Conservation (phyloP, 2,113 vertebrate species). For the Dicentrarchus labrax region DNA sequence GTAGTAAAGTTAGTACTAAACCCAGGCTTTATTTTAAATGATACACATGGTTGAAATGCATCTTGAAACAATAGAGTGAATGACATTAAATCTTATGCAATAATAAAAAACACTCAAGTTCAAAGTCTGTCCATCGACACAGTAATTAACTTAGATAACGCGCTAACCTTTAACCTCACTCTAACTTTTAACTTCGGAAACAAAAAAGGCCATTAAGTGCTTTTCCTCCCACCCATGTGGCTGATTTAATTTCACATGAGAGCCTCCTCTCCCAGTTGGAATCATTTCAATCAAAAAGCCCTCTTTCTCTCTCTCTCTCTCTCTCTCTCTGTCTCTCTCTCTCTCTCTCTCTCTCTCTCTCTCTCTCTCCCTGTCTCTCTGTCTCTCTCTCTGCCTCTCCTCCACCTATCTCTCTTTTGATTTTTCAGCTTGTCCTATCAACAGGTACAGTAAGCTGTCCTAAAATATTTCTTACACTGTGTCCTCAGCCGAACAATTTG, state of each 20-base stretch:
- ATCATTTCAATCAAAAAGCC: conserved; percentile 53
- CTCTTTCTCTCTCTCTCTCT: neutral
- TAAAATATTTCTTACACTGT: conserved; percentile 8
- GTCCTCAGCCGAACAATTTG: conserved; percentile 22
- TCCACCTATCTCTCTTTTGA: neutral
- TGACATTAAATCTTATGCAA: conserved; percentile 28
- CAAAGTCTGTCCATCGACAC: conserved; percentile 41
- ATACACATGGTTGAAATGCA: neutral
- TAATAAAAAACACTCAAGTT: conserved; percentile 37
- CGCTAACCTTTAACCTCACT: conserved; percentile 44
- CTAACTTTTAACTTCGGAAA: conserved; percentile 42
- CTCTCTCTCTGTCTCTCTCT: too few species aligned
- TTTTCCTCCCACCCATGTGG: conserved; percentile 53
- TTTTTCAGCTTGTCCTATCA: conserved; percentile 7
- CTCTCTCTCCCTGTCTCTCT: neutral
- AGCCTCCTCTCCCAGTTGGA: conserved; percentile 41
- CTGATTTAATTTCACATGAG: conserved; percentile 64
- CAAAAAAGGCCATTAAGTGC: conserved; percentile 65
- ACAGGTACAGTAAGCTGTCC: conserved; percentile 8
- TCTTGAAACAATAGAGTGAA: conserved; percentile 22
- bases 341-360: too few species aligned
- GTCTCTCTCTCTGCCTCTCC: too few species aligned
- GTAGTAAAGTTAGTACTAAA: neutral
- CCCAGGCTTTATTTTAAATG: neutral
- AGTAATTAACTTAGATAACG: conserved; percentile 44